These are phyloP conservation scores for Dolichomitus sp. DNA, from an alignment of 2,888 invertebrate species.

Conservation along the genomic window DNA sequence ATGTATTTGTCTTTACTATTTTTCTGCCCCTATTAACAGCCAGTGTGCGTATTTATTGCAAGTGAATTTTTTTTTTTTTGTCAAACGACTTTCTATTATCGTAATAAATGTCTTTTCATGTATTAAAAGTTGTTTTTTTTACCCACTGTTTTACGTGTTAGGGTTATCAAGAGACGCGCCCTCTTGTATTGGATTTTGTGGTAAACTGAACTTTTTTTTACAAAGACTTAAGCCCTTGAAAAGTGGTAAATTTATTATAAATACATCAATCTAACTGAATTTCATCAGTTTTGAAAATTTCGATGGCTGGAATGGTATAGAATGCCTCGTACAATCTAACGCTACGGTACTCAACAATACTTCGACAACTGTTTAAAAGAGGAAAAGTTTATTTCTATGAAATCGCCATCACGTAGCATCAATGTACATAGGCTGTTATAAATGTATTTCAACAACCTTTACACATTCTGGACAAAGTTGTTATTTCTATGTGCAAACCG, in stretches of 20 bases:
- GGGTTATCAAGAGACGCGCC: no score
- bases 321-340: no score
- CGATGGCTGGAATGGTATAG: no score
- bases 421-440: neutral
- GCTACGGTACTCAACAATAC: no score
- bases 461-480: neutral
- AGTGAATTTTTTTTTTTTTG: neutral
- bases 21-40: neutral
- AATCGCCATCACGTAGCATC: neutral
- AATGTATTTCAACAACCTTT: neutral
- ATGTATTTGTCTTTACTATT: neutral
- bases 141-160: no score
- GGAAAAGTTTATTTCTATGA: neutral
- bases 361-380: no score
- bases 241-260: no score
- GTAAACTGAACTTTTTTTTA: no score
- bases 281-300: no score
- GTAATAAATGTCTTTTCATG: conserved; percentile 56
- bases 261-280: no score
- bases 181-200: no score
- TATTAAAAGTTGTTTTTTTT: neutral
- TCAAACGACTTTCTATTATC: conserved; percentile 15
- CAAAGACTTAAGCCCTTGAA: no score
- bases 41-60: conserved; percentile 12
- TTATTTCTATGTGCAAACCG: conserved; percentile 63